Evolutionary conservation across 1,140 invertebrate genomes (phyloP).

Genomic region (Lethrus apterus): DNA sequence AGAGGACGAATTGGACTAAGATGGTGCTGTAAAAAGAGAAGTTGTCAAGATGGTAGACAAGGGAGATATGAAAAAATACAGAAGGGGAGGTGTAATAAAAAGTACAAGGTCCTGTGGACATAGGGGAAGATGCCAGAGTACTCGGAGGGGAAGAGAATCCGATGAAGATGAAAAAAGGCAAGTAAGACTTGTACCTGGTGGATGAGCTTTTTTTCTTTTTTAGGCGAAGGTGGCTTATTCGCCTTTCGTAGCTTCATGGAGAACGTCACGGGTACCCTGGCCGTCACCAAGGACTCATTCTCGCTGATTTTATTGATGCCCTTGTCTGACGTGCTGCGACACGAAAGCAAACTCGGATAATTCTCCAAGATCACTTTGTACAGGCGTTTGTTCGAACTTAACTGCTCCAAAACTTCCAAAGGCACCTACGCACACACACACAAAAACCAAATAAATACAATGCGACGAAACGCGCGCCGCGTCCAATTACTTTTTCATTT

Average conservation of each 20-base stretch:
- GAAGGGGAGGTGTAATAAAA: too few species aligned
- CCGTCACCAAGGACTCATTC: conserved; percentile 35
- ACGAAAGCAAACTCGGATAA: conserved; percentile 59
- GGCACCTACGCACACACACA: conserved; percentile 49
- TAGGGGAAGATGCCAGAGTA: too few species aligned
- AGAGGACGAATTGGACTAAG: too few species aligned
- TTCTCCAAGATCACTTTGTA: conserved; percentile 66
- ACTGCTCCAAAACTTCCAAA: conserved; percentile 54
- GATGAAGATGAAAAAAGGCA: too few species aligned
- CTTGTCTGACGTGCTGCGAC: conserved; percentile 58
- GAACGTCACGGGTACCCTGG: conserved; percentile 50
- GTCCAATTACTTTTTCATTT: conserved; percentile 58
- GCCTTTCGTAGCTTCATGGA: conserved; percentile 47
- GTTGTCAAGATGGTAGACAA: too few species aligned
- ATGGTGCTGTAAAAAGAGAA: too few species aligned
- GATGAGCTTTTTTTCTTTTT: conserved; percentile 14
- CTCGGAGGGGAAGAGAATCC: too few species aligned
- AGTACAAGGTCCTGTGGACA: too few species aligned
- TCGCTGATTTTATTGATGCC: conserved; percentile 45
- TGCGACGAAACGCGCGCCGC: too few species aligned
- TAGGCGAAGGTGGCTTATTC: background rate
- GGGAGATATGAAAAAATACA: too few species aligned
- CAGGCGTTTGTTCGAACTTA: conserved; percentile 56
- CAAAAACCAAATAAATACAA: conserved; percentile 10
- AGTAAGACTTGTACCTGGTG: conserved; percentile 9